These are phyloP conservation scores for Trachymyrmex septentrionalis DNA, from an alignment of 1,140 invertebrate species.

Conservation along the genomic window DNA sequence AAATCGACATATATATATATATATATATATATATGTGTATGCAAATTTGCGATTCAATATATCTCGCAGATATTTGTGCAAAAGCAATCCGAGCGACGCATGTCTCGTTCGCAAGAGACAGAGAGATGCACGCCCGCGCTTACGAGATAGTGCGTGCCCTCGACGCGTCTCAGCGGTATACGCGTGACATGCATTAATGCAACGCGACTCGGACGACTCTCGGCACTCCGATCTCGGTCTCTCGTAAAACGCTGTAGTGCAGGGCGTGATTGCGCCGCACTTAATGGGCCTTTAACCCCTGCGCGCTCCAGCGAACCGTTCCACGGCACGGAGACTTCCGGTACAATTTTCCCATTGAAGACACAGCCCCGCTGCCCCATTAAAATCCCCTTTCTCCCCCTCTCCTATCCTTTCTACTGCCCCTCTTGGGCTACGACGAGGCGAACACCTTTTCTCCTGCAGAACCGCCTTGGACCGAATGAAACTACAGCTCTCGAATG, in stretches of 20 bases:
- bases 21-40: too few species aligned
- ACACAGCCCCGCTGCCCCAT: slow-evolving; percentile 69
- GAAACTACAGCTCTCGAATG: not conserved
- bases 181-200: slow-evolving; percentile 61
- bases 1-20: not conserved
- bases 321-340: slow-evolving; percentile 76
- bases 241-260: slow-evolving; percentile 52
- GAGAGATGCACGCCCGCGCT: not conserved
- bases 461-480: not conserved
- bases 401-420: not conserved
- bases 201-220: slow-evolving; percentile 61
- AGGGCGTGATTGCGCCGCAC: slow-evolving; percentile 76
- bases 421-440: not conserved
- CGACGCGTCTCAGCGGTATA: not conserved
- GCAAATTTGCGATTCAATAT: not conserved
- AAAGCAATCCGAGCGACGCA: not conserved
- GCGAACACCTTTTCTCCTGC: slow-evolving; percentile 18
- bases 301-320: slow-evolving; percentile 43
- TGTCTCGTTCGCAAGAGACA: not conserved
- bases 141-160: slow-evolving; percentile 19
- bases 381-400: slow-evolving; percentile 65
- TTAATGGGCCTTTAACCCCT: slow-evolving; percentile 81
- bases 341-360: slow-evolving; percentile 80
- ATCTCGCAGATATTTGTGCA: not conserved
- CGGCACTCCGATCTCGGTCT: slow-evolving; percentile 33